Evolutionary conservation across 2,797 vertebrate genomes (phyloP), one percentile per base, ranked within the genome.

Genomic region (Loris lydekkerianus): DNA sequence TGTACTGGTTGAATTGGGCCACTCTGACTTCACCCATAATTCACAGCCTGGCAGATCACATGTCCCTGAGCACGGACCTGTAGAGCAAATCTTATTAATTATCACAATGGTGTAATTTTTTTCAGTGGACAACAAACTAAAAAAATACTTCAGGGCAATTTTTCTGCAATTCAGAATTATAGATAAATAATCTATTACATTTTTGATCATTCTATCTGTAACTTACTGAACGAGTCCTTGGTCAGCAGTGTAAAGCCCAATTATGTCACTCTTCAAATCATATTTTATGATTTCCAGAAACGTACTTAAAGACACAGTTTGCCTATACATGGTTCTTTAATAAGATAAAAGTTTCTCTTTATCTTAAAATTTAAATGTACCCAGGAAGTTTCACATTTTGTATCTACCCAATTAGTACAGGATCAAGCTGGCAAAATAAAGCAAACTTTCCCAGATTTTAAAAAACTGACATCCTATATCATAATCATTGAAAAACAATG

Each of bases 401-500:
- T 65, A 93, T 93, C 91, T 86, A 93, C 11, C 46, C 75, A 13
- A 37, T 91, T 49, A 77, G 70, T 46, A 85, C 23, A 94, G 63
- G 46, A 96, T 90, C 37, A 70, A 75, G 61, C 56, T 96, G 75
- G 70, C 60, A 97, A 97, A 97, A 94, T 93, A 93, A 95, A 83
- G 78, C 37, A 96, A 92, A 95, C 15, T 88, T 96, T 93, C 72
- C 49, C 95, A 91, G 80, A 96, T 91, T 97, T 58, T 4, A 65
- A 73, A 96, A 93, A 86, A 93, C 84, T 89, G 49, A 77, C 76
- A 96, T 80, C 53, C 80, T 94, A 75, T 85, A 93, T 61, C 53
- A 90, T 65, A 97, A 95, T 96, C 86, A 93, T 83, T 91, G 56
- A 96, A 97, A 97, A 97, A 97, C 83, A 93, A 95, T 80, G 49